phyloP scores from a whole-genome alignment of 2,797 vertebrate genomes.

The Garrulus glandarius region DNA sequence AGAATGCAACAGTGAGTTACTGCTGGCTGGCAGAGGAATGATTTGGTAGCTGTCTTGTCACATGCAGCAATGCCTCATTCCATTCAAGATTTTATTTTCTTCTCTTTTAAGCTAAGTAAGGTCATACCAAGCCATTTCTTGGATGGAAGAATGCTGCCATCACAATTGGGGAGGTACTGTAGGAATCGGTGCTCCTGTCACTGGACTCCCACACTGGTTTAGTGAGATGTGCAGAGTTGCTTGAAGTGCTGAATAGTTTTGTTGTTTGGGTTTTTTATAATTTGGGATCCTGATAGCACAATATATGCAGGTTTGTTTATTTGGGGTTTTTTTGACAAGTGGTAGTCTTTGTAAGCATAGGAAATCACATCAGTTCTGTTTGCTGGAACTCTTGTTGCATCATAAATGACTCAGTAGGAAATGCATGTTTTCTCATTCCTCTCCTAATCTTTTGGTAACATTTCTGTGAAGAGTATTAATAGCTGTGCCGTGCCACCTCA shows the following conservation, averaged over 20 bases:
- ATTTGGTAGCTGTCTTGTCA: background rate
- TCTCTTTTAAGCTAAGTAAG: background rate
- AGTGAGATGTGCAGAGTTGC: background rate
- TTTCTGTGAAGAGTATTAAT: background rate
- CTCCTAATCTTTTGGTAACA: background rate
- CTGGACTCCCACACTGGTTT: rapidly evolving
- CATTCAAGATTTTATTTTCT: background rate
- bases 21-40: background rate
- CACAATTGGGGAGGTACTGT: background rate
- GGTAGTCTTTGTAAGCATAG: background rate
- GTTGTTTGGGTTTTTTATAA: background rate
- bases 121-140: background rate
- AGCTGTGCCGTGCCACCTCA: background rate
- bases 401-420: background rate
- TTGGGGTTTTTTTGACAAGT: background rate
- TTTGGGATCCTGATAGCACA: background rate
- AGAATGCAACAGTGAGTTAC: background rate
- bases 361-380: background rate
- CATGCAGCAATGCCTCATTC: background rate
- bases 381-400: background rate
- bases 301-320: no score
- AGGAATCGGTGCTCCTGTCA: background rate
- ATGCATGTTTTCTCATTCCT: background rate
- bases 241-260: background rate
- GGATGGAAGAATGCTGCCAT: background rate